Evolutionary conservation across 2,888 invertebrate species (phyloP).

Genomic region (Dorcus hopei): DNA sequence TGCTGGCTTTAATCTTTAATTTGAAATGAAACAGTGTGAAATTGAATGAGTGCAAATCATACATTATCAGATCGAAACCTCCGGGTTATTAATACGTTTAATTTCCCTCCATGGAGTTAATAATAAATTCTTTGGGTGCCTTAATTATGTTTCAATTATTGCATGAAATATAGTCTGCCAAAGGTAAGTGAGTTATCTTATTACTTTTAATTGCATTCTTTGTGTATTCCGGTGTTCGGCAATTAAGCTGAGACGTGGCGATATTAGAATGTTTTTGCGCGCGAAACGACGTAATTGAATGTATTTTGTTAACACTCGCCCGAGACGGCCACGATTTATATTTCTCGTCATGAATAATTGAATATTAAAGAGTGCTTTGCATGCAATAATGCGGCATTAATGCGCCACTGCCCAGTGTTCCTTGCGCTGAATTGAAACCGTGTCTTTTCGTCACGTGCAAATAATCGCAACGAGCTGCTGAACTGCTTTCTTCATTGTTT

Average conservation of each 20-base stretch:
- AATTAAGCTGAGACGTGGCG: background rate
- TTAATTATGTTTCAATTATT: background rate
- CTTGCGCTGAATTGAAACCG: background rate
- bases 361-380: conserved; percentile 36
- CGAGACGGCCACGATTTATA: conserved; percentile 33
- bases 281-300: conserved; percentile 7
- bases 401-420: conserved; percentile 11
- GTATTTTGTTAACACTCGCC: conserved; percentile 26
- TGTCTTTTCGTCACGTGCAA: too few species aligned
- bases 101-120: too few species aligned
- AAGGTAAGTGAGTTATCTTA: background rate
- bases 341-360: conserved; percentile 35
- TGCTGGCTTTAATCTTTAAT: too few species aligned
- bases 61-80: too few species aligned
- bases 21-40: too few species aligned
- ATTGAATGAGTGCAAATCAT: too few species aligned
- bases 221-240: background rate
- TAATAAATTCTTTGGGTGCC: too few species aligned
- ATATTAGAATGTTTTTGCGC: background rate
- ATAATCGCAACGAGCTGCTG: too few species aligned
- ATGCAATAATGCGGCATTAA: conserved; percentile 34
- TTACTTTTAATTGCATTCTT: background rate
- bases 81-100: too few species aligned
- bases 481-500: too few species aligned
- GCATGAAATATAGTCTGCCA: background rate